Conservation (phyloP, 2,113 vertebrate species). For the Hepsetus odoe region DNA sequence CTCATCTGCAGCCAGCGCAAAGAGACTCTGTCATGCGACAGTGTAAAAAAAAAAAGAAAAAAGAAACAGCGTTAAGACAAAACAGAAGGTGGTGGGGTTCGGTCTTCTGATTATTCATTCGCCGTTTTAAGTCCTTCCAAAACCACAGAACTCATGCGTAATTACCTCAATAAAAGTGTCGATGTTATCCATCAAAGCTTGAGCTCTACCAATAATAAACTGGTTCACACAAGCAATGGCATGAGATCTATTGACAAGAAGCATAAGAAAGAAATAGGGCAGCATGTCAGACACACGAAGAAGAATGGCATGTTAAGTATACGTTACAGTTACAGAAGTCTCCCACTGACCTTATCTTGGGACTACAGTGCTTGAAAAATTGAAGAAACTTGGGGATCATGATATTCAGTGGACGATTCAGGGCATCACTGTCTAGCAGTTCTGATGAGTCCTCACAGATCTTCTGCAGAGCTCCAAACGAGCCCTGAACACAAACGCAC, state of each 20-base stretch:
- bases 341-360: constrained; percentile 87
- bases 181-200: constrained; percentile 95
- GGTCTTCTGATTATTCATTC: not conserved
- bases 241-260: constrained; percentile 78
- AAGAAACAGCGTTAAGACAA: too few species aligned
- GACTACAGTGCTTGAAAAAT: constrained; percentile 96
- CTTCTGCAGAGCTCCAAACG: constrained; percentile 93
- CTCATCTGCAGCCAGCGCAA: constrained; percentile 90
- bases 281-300: not conserved
- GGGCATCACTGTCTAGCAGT: constrained; percentile 91
- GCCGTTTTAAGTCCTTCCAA: not conserved
- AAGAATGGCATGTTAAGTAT: not conserved
- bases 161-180: constrained; percentile 94
- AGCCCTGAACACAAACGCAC: constrained; percentile 75
- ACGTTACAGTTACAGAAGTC: not conserved
- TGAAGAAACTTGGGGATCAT: constrained; percentile 97
- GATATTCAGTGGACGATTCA: constrained; percentile 90
- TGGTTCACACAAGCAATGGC: constrained; percentile 95
- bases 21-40: constrained; percentile 80
- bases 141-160: not conserved
- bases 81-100: too few species aligned
- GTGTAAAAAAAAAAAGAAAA: too few species aligned
- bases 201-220: constrained; percentile 93
- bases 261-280: not conserved
- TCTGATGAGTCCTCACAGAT: constrained; percentile 96